phyloP scores from a whole-genome alignment of 2,888 invertebrate genomes.

The Carabus problematicus region DNA sequence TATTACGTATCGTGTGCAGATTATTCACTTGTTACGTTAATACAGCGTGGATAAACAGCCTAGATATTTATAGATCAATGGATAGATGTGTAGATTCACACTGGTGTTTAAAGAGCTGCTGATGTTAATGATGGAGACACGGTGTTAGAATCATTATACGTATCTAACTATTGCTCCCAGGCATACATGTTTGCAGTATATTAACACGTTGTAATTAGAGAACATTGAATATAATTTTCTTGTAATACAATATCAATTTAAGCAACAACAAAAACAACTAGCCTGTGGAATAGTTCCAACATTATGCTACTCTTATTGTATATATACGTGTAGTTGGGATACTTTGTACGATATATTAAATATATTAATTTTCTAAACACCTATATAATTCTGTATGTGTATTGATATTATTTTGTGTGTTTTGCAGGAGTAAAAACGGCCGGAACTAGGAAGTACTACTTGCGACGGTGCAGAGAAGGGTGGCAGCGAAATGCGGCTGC shows the following conservation, averaged over 20 bases:
- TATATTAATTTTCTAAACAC: too few species aligned
- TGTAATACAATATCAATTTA: not conserved
- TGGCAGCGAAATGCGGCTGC: conserved; percentile 57
- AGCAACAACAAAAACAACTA: not conserved
- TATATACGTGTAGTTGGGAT: too few species aligned
- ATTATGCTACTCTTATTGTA: not conserved
- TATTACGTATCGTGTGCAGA: too few species aligned
- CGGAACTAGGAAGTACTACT: not conserved
- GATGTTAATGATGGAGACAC: too few species aligned
- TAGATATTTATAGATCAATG: too few species aligned
- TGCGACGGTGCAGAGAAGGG: not conserved
- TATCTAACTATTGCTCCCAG: too few species aligned
- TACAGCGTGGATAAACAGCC: too few species aligned
- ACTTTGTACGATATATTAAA: not conserved
- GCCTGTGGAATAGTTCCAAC: not conserved
- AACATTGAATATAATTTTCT: not conserved
- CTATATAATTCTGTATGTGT: not conserved
- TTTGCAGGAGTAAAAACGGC: conserved; percentile 34
- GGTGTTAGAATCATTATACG: too few species aligned
- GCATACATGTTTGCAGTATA: not conserved
- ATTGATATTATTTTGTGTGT: conserved; percentile 5
- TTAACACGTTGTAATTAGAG: not conserved
- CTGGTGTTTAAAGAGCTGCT: too few species aligned
- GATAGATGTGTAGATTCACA: too few species aligned
- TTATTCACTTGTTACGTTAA: too few species aligned